These are phyloP conservation scores for Mactra quadrangularis DNA, from an alignment of 1,140 invertebrate genomes.

Conservation along the genomic window DNA sequence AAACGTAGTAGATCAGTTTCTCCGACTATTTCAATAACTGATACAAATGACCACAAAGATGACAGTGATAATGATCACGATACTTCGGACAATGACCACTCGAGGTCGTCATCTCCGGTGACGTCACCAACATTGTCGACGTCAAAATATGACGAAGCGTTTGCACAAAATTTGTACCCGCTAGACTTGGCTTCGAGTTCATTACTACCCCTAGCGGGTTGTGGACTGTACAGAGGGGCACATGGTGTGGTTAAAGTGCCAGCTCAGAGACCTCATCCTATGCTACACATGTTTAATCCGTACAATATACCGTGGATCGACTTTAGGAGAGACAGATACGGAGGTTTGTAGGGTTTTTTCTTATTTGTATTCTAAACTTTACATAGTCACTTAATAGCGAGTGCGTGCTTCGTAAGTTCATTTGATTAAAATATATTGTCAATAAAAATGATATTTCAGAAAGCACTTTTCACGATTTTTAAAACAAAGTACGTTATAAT, in stretches of 20 bases:
- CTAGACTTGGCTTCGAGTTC: conserved; percentile 42
- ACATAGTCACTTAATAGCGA: too few species aligned
- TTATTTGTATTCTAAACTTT: too few species aligned
- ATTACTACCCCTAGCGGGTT: conserved; percentile 57
- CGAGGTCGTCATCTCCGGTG: conserved; percentile 28
- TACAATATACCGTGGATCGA: conserved; percentile 71
- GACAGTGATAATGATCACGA: conserved; percentile 26
- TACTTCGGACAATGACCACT: not conserved
- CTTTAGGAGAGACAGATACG: conserved; percentile 69
- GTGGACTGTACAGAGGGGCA: conserved; percentile 54
- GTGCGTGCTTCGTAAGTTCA: too few species aligned
- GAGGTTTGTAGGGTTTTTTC: conserved; percentile 50
- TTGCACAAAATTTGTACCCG: conserved; percentile 28
- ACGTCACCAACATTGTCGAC: conserved; percentile 48
- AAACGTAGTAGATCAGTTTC: conserved; percentile 14
- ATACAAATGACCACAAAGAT: conserved; percentile 2
- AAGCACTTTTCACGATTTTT: too few species aligned
- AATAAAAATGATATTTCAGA: too few species aligned
- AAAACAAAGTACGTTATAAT: too few species aligned
- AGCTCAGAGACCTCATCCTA: conserved; percentile 69
- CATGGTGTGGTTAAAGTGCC: conserved; percentile 57
- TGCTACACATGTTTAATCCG: conserved; percentile 68
- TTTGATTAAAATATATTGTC: too few species aligned
- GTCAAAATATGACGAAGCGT: conserved; percentile 49
- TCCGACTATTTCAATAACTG: not conserved